Base-by-base conservation (phyloP, 2,113 vertebrate species). In the Zosterops lateralis region DNA sequence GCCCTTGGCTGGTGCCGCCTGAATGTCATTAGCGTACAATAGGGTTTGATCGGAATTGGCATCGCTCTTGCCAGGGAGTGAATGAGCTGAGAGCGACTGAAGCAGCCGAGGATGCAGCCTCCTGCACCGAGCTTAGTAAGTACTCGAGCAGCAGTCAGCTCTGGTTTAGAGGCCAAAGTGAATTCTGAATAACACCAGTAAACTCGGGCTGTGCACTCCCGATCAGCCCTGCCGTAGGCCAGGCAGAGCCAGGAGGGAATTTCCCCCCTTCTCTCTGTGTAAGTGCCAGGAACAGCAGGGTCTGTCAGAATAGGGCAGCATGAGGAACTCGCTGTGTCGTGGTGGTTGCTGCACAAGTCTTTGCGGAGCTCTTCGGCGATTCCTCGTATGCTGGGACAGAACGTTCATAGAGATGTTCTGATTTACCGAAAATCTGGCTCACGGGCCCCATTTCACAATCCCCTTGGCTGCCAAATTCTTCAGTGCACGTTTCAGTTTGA, bases 11-110 rank as follows among this genome's bases (percentile, higher is more conserved):
- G 28, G 38, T 47, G 84, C 76, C 26, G 26, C 48, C 92, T 26
- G 73, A 53, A 87, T 96, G 87, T 96, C 96, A 93, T 89, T 74
- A 78, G 77, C 24, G 57, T 89, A 92, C 91, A 87, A 87, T 58
- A 6, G 89, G 70, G 62, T 44, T 94, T 93, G 92, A 95, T 91
- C 82, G 53, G 75, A 90, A 90, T 17, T 96, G 95, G 93, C 88
- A 88, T 22, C 24, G 5, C 8, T 70, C 60, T 67, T 88, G 78
- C 83, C 2, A 38, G 58, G n/a, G 34, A 89, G 36, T 28, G 85
- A 85, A 88, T 29, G 78, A 85, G 68, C 71, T 11, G 58, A 45
- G 50, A 68, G 71, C 14, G 7, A 60, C 54, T 21, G 54, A 28
- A 76, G 61, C 68, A 58, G 77, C 44, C 40, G 48, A 87, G 75